These are phyloP conservation scores for Raphicerus campestris DNA, from an alignment of 2,113 vertebrate genomes.

Conservation along the genomic window DNA sequence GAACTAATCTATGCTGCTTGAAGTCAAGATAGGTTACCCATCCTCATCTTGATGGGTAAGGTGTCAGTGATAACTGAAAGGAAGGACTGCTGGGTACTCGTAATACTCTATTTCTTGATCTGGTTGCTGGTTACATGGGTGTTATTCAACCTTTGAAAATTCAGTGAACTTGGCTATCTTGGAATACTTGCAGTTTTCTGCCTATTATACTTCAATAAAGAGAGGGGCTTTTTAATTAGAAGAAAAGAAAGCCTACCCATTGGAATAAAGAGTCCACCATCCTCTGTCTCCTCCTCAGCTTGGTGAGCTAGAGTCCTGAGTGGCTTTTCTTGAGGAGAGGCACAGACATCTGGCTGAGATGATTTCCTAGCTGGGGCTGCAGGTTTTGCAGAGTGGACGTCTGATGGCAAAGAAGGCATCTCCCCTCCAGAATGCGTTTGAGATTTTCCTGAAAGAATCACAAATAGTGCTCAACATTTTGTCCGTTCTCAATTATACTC, in stretches of 20 bases:
- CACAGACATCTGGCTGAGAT: conserved; percentile 31
- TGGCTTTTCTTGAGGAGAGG: conserved; percentile 8
- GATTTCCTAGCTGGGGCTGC: conserved; percentile 35
- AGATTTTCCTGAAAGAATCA: conserved; percentile 65
- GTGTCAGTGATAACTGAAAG: background rate
- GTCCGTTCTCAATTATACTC: background rate
- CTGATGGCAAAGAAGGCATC: background rate
- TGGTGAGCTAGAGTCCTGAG: background rate
- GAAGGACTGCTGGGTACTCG: background rate
- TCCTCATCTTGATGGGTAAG: background rate
- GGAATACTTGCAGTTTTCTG: background rate
- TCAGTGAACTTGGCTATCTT: background rate
- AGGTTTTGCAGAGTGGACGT: background rate
- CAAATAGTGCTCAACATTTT: conserved; percentile 6
- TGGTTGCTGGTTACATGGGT: background rate
- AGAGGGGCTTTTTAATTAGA: background rate
- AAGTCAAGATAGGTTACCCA: background rate
- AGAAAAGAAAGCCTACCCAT: conserved; percentile 69
- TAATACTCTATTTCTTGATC: background rate
- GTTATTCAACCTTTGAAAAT: background rate
- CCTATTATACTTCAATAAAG: background rate
- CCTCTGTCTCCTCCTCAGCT: conserved; percentile 69
- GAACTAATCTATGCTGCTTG: background rate
- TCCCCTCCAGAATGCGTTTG: conserved; percentile 58
- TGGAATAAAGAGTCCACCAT: conserved; percentile 76